These are phyloP conservation scores for Elephas maximus DNA, from an alignment of 2,113 vertebrate genomes.

Conservation along the genomic window DNA sequence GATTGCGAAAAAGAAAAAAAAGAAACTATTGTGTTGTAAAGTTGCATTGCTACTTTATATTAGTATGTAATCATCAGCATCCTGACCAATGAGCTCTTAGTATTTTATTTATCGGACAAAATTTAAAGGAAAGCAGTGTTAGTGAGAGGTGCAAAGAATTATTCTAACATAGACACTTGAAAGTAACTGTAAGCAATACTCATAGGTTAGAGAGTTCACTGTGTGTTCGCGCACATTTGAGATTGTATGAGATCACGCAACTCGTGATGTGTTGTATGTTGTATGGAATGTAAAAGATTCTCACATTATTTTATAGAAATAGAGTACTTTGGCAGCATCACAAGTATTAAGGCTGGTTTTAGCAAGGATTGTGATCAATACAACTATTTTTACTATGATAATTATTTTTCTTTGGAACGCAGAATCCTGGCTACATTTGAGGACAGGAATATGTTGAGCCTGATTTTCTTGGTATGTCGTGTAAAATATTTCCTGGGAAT, in stretches of 20 bases:
- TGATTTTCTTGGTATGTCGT: constrained; percentile 78
- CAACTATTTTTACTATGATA: constrained; percentile 85
- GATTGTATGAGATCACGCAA: constrained; percentile 67
- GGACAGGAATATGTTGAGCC: constrained; percentile 82
- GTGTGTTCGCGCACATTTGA: constrained; percentile 70
- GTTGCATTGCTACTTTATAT: constrained; percentile 85
- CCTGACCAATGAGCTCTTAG: constrained; percentile 82
- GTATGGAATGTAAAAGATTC: constrained; percentile 81
- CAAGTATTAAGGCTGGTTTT: constrained; percentile 82
- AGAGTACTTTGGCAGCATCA: constrained; percentile 83
- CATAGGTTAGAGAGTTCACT: constrained; percentile 83
- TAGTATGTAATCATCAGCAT: constrained; percentile 81
- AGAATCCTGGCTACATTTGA: constrained; percentile 83
- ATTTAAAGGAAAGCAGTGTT: constrained; percentile 86
- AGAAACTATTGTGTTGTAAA: constrained; percentile 80
- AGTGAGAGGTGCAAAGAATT: constrained; percentile 83
- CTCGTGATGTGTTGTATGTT: constrained; percentile 73
- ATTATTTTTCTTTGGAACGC: constrained; percentile 86
- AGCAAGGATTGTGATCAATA: constrained; percentile 81
- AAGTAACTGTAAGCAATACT: constrained; percentile 83
- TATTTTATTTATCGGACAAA: constrained; percentile 84
- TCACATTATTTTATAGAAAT: constrained; percentile 85
- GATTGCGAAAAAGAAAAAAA: constrained; percentile 61
- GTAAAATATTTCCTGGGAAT: constrained; percentile 67
- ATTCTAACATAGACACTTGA: constrained; percentile 86